A percentile compares a stretch with the other conserved stretches of the same genome.
phyloP scores from a whole-genome alignment of 2,797 vertebrate species.

The Falco naumanni region DNA sequence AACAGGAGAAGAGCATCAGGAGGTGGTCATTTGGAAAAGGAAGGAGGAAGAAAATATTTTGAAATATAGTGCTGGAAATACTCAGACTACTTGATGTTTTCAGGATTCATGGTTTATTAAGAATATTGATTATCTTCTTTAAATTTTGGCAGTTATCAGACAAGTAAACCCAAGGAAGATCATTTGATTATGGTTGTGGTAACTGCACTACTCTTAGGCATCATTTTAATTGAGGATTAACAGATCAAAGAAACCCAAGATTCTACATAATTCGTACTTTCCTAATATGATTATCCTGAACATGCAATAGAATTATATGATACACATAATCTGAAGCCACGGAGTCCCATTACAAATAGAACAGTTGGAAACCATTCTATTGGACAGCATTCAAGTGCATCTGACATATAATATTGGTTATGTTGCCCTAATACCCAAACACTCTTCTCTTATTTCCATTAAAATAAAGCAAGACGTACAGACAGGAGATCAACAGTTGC shows the following conservation, averaged over 20 bases:
- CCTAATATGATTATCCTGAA: background rate
- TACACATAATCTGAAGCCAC: background rate
- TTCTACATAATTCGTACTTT: background rate
- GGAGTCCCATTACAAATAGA: background rate
- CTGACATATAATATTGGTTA: background rate
- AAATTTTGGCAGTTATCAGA: background rate
- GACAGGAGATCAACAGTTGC: background rate
- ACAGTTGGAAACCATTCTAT: background rate
- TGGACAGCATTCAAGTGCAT: background rate
- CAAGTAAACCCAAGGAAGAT: background rate
- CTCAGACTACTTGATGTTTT: background rate
- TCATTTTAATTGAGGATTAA: background rate
- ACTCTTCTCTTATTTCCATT: background rate
- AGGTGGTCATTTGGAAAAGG: background rate
- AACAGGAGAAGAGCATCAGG: background rate
- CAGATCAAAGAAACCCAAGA: background rate
- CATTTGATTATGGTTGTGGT: background rate
- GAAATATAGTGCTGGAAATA: background rate
- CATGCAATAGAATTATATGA: background rate
- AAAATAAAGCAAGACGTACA: background rate
- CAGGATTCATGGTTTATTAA: background rate
- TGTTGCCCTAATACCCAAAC: background rate
- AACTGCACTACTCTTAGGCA: background rate
- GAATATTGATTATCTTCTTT: background rate
- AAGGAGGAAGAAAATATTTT: background rate